Evolutionary conservation across 2,113 vertebrate genomes (phyloP), one percentile per base, ranked within the genome.

Genomic region (Lepus europaeus): DNA sequence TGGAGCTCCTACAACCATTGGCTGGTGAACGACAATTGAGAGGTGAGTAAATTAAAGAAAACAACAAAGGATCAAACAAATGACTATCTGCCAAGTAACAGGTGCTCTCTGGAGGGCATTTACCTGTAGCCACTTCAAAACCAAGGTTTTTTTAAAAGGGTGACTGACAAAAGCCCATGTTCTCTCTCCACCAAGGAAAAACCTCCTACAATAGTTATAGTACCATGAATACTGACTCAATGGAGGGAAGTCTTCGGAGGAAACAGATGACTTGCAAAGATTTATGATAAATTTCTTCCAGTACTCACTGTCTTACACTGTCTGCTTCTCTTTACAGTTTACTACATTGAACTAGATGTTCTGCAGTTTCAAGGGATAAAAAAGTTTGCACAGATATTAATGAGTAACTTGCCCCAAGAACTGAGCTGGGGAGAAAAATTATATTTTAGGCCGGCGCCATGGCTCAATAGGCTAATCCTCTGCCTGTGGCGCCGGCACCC

Each of bases 51-150:
- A 84, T 11, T 27, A 95, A 66, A 66, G 6, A 31, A 61, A 70
- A 84, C 36, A 80, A 82, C 5, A 23, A 73, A 85, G 39, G 29
- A 31, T 77, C 69, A 72, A 91, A 82, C 17, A 70, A 84, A 86
- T 61, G 66, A 91, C 9, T 70, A 4, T 78, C 86, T 53, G 72
- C 20, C 10, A 89, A 73, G 29, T 76, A 78, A 36, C 0, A 23
- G 68, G 51, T 69, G 51, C 49, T 68, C 87, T 95, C 90, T 74
- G 64, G 27, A 90, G 49, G 51, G 36, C 22, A 74, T 22, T 96
- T 10, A 87, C 23, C 64, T 85, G 11, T 2, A 86, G 56, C 6
- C 29, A 69, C 27, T 61, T 53, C 79, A 33, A 90, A 93, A 82
- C 9, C 25, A 89, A 70, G 8, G 29, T 0, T 73, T 88, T 88